Evolutionary conservation across 2,888 invertebrate species (phyloP).

Genomic region (Aphodius sticticus): DNA sequence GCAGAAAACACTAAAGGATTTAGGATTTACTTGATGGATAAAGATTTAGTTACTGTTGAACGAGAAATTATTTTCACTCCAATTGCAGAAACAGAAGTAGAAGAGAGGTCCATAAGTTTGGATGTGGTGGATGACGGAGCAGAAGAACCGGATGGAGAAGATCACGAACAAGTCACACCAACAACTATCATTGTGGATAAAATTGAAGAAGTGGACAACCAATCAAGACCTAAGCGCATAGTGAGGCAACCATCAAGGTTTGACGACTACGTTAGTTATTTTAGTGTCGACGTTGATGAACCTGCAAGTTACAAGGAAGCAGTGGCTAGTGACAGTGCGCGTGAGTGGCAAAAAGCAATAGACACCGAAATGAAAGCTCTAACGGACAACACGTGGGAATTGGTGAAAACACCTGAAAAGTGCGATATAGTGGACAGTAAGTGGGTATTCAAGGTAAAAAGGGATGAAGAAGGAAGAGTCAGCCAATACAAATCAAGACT

Average conservation of each 20-base stretch:
- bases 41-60: conserved; percentile 38
- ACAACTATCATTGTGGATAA: not conserved
- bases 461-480: conserved; percentile 24
- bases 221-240: conserved; percentile 10
- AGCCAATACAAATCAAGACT: conserved; percentile 27
- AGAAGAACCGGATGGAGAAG: conserved; percentile 11
- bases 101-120: conserved; percentile 26
- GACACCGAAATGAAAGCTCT: conserved; percentile 21
- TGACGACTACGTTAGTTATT: conserved; percentile 26
- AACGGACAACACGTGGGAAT: conserved; percentile 12
- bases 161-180: conserved; percentile 7
- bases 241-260: conserved; percentile 17
- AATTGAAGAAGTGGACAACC: conserved; percentile 8
- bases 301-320: conserved; percentile 26
- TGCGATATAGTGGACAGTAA: conserved; percentile 14
- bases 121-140: conserved; percentile 12
- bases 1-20: conserved; percentile 39
- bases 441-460: conserved; percentile 23
- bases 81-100: conserved; percentile 16
- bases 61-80: conserved; percentile 41
- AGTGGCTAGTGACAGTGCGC: conserved; percentile 40
- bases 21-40: conserved; percentile 39
- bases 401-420: not conserved
- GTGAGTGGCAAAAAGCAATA: conserved; percentile 49
- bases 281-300: conserved; percentile 28